phyloP scores from a whole-genome alignment of 1,140 invertebrate species.

The Brachionus rotundiformis region DNA sequence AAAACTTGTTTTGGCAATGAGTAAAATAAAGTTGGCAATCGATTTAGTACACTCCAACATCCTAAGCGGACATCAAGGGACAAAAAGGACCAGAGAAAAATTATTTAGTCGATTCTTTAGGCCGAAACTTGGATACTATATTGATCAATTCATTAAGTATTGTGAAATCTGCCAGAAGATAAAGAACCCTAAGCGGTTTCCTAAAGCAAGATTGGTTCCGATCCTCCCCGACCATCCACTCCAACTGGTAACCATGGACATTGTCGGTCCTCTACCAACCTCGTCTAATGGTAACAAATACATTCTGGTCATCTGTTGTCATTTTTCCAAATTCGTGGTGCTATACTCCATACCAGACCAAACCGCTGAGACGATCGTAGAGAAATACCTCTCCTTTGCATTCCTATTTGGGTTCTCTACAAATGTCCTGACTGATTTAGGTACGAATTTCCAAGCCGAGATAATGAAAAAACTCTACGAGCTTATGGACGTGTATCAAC shows the following conservation, averaged over 20 bases:
- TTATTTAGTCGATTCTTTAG: slow-evolving; percentile 1
- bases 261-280: slow-evolving; percentile 53
- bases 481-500: slow-evolving; percentile 51
- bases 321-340: slow-evolving; percentile 63
- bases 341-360: slow-evolving; percentile 60
- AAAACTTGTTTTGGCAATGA: not conserved
- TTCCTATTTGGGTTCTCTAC: slow-evolving; percentile 59
- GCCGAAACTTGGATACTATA: not conserved
- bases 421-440: slow-evolving; percentile 60
- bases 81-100: slow-evolving; percentile 1
- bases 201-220: not conserved
- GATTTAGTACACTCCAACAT: slow-evolving; percentile 33
- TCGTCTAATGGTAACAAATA: slow-evolving; percentile 56
- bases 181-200: not conserved
- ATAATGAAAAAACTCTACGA: slow-evolving; percentile 55
- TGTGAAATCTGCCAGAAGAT: slow-evolving; percentile 49
- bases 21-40: not conserved
- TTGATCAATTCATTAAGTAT: not conserved
- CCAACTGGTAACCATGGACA: slow-evolving; percentile 53
- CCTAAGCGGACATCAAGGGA: slow-evolving; percentile 32
- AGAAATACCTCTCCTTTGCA: slow-evolving; percentile 57
- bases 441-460: slow-evolving; percentile 54
- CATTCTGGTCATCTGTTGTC: slow-evolving; percentile 59
- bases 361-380: slow-evolving; percentile 59
- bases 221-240: not conserved